phyloP scores from a whole-genome alignment of 2,797 vertebrate species.

The Hydrolagus colliei region DNA sequence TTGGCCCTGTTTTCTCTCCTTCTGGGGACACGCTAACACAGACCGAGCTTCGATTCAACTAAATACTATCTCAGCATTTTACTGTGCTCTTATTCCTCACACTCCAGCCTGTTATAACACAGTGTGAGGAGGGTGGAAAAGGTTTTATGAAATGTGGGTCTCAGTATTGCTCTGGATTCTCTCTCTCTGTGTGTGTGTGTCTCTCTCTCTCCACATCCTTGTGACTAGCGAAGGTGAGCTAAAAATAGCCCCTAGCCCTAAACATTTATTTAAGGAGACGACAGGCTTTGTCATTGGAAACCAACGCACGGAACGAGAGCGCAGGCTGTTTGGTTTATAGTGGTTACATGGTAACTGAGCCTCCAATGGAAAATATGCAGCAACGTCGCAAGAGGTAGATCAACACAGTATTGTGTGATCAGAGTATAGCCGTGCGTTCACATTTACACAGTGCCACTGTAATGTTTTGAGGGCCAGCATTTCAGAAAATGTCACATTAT shows the following conservation, averaged over 20 bases:
- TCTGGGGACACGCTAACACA: no score
- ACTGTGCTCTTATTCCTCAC: no score
- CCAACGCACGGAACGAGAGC: not conserved
- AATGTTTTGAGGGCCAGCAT: no score
- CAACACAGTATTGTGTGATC: not conserved
- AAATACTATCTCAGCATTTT: no score
- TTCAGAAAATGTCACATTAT: no score
- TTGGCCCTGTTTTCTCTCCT: no score
- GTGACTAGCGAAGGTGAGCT: not conserved
- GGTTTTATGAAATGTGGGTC: no score
- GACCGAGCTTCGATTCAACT: no score
- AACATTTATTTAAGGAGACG: not conserved
- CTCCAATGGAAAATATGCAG: not conserved
- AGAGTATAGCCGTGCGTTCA: not conserved
- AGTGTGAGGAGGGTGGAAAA: no score
- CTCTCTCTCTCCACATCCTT: not conserved
- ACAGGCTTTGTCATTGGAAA: not conserved
- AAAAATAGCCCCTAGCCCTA: not conserved
- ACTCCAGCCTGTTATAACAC: no score
- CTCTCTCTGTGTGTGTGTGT: no score
- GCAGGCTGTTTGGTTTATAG: not conserved
- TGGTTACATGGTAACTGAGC: not conserved
- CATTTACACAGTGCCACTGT: not conserved
- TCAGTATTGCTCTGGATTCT: no score
- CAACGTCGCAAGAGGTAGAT: not conserved